These are phyloP conservation scores for Zonitis immaculata DNA, from an alignment of 2,888 invertebrate species.

Conservation along the genomic window DNA sequence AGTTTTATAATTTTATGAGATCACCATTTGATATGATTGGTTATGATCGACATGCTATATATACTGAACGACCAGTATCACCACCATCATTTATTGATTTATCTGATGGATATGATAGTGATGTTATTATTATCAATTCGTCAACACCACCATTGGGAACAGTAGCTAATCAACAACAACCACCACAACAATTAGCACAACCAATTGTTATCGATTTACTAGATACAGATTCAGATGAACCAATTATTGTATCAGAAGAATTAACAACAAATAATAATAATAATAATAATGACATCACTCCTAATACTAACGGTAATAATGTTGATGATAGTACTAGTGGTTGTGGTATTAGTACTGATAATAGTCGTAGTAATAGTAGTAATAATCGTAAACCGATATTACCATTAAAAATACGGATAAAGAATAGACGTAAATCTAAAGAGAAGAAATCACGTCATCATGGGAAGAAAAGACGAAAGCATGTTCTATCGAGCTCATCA, in stretches of 20 bases:
- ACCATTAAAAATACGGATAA: constrained; percentile 34
- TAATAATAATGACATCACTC: constrained; percentile 3
- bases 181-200: background rate
- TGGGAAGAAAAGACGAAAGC: background rate
- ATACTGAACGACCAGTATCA: constrained; percentile 48
- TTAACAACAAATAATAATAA: background rate
- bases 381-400: constrained; percentile 26
- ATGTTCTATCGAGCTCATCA: background rate
- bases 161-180: constrained; percentile 3
- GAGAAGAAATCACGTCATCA: constrained; percentile 18
- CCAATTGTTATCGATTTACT: constrained; percentile 36
- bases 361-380: constrained; percentile 10
- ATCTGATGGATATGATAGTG: constrained; percentile 43
- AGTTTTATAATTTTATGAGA: constrained; percentile 79
- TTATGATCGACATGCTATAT: constrained; percentile 70
- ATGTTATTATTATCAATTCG: constrained; percentile 40
- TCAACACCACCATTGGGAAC: constrained; percentile 20
- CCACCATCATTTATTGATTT: constrained; percentile 24
- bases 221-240: constrained; percentile 39
- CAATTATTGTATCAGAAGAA: constrained; percentile 33
- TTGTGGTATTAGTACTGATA: constrained; percentile 9
- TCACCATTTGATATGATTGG: constrained; percentile 83
- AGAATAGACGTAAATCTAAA: constrained; percentile 31
- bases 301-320: constrained; percentile 11
- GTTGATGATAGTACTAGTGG: constrained; percentile 10